Base-by-base conservation (phyloP, 2,797 vertebrate genomes). In the Cyprinella venusta region DNA sequence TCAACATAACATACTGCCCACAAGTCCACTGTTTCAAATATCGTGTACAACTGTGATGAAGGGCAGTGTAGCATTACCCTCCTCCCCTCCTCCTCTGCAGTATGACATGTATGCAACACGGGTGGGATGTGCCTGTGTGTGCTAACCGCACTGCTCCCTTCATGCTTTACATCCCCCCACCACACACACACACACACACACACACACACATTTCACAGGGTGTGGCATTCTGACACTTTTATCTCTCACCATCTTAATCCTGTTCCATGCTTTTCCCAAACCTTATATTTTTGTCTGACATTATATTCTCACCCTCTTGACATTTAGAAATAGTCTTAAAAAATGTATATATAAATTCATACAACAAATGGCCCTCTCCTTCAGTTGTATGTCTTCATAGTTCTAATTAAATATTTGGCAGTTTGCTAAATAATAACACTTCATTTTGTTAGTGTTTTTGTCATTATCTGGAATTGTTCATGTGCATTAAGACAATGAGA, bases 31-130 rank as follows among this genome's bases (percentile, higher is more conserved):
- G 81, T 50, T 82, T 56, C 30, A 87, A 86, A 85, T 72, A 38
- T 83, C 74, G 42, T 80, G n/a, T 65, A 9, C 40, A 59, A 52
- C 61, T 19, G 63, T 48, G 30, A 84, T 67, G 86, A 88, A 65
- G 81, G 74, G 85, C 78, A 83, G 65, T 86, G 87, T 80, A 79
- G 81, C 61, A 83, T 19, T 74, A n/a, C 52, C 18, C 48, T 79
- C 79, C 76, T 72, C 52, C 56, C 82, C 69, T 75, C 65, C 78
- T 61, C 81, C 45, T 68, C 76, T 81, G 76, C 84, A 82, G 84
- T 61, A 30, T 69, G 33, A 70, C 76, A 80, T 83, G 50, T 33
- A 75, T 70, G 54, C 42, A 85, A 63, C 45, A 63, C 18, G 33
- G 61, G 52, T 71, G 79, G 48, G 36, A 79, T 54, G 69, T 63